Percentiles rank a stretch among this genome's conserved stretches.
These are phyloP conservation scores for Crotalus horridus DNA, from an alignment of 2,113 vertebrate genomes.

Conservation along the genomic window DNA sequence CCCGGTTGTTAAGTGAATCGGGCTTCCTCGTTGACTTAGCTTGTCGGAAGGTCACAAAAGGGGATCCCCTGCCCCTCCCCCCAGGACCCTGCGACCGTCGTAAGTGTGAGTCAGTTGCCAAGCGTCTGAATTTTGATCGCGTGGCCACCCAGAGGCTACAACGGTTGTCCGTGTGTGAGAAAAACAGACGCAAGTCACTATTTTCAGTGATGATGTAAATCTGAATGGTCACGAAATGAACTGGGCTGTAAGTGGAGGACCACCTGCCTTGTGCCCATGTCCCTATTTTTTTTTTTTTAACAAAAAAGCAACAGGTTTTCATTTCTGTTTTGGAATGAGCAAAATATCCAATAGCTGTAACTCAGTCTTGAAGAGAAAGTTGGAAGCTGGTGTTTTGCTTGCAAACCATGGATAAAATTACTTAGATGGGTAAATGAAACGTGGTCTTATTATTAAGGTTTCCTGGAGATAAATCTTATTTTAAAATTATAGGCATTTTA, in stretches of 20 bases:
- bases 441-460: background rate
- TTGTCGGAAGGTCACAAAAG: background rate
- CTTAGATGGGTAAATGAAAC: background rate
- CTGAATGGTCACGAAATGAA: background rate
- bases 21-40: background rate
- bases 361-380: background rate
- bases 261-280: fast-evolving
- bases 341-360: background rate
- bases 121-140: background rate
- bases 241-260: background rate
- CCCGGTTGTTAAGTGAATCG: background rate
- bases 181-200: background rate
- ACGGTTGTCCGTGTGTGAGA: background rate
- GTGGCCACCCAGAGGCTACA: fast-evolving
- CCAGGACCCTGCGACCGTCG: background rate
- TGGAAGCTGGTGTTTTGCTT: background rate
- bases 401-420: background rate
- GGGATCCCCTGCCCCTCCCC: fast-evolving
- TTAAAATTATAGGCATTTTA: background rate
- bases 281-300: background rate
- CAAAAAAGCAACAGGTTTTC: background rate
- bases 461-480: background rate
- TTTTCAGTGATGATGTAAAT: background rate
- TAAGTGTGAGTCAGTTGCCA: background rate
- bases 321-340: background rate